Conservation (phyloP, 1,140 invertebrate species). For the Muscidifurax raptorellus region DNA sequence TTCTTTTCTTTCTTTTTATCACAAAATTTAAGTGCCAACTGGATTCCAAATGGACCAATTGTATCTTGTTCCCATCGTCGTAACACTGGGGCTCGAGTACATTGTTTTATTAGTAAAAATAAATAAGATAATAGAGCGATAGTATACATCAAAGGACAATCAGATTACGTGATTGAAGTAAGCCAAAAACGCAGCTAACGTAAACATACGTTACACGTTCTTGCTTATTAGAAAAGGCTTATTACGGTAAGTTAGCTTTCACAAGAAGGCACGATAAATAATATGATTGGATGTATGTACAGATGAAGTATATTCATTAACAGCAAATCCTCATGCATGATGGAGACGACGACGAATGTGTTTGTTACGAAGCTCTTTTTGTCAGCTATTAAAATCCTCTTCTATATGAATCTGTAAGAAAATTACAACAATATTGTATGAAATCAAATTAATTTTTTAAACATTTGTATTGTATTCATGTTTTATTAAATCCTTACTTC, state of each 20-base stretch:
- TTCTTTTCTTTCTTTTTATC: constrained; percentile 36
- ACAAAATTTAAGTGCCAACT: constrained; percentile 47
- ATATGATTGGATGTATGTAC: constrained; percentile 49
- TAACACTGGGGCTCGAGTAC: constrained; percentile 16
- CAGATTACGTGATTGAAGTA: constrained; percentile 12
- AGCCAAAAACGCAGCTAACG: neutral
- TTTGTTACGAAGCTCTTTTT: constrained; percentile 9
- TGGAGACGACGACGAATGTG: neutral
- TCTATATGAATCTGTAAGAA: constrained; percentile 65
- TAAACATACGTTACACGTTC: neutral
- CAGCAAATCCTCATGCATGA: constrained; percentile 38
- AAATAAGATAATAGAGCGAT: neutral
- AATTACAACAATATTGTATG: constrained; percentile 31
- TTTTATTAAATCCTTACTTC: constrained; percentile 81
- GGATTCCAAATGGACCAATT: constrained; percentile 28
- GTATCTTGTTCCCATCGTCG: constrained; percentile 21
- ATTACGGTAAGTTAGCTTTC: constrained; percentile 27
- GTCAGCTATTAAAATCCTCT: constrained; percentile 67
- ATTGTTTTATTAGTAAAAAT: constrained; percentile 30
- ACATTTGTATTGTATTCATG: neutral
- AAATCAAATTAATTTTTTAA: neutral
- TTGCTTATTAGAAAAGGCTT: constrained; percentile 21
- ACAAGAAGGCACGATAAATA: constrained; percentile 48
- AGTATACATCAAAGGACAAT: constrained; percentile 31
- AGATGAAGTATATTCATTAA: constrained; percentile 41